Evolutionary conservation across 2,113 vertebrate species (phyloP).

Genomic region (Corythoichthys intestinalis): DNA sequence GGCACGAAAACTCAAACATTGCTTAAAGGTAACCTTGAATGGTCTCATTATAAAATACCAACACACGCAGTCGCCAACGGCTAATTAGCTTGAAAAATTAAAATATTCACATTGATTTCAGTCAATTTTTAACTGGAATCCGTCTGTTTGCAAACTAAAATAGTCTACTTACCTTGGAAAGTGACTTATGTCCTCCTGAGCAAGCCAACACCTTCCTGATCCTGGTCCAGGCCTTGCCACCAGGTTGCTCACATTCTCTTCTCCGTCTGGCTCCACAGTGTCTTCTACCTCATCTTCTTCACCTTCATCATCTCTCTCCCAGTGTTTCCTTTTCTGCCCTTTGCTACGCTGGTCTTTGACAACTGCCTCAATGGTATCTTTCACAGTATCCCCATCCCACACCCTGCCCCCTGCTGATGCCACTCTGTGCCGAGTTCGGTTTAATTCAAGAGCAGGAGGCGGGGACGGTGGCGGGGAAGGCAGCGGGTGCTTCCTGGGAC

Average conservation of each 20-base stretch:
- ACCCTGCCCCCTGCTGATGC: constrained; percentile 44
- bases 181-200: constrained; percentile 66
- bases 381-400: constrained; percentile 81
- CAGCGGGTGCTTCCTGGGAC: constrained; percentile 87
- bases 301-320: constrained; percentile 59
- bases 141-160: too few relatives aligned
- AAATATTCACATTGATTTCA: too few relatives aligned
- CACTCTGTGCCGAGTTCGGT: constrained; percentile 41
- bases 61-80: too few relatives aligned
- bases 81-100: too few relatives aligned
- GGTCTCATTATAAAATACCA: too few relatives aligned
- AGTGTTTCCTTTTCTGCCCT: constrained; percentile 65
- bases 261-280: constrained; percentile 62
- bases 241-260: constrained; percentile 63
- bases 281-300: constrained; percentile 55
- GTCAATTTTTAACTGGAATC: too few relatives aligned
- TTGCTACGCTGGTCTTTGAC: constrained; percentile 78
- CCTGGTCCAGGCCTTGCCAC: constrained; percentile 66
- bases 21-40: too few relatives aligned
- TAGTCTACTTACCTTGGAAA: constrained; percentile 61
- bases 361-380: constrained; percentile 90
- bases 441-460: constrained; percentile 42
- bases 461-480: constrained; percentile 74
- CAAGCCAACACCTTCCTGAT: constrained; percentile 62
- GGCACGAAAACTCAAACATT: too few relatives aligned